Evolutionary conservation across 35 echinoderm and acorn worm genomes (phyloP).

Genomic region (Stichopus chloronotus): DNA sequence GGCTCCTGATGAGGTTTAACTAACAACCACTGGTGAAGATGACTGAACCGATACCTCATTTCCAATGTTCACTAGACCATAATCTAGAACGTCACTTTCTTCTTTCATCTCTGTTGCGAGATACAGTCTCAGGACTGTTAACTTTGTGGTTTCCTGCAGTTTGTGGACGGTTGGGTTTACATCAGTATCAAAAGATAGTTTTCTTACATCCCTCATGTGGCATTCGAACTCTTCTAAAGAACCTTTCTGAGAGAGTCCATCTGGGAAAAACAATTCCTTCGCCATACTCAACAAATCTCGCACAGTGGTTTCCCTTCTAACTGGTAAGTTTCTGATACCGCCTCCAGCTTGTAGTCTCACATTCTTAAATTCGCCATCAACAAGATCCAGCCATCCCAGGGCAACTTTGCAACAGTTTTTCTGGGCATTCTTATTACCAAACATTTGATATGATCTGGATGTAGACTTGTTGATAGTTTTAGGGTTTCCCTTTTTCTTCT

Average conservation of each 20-base stretch:
- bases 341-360: constrained; percentile 47
- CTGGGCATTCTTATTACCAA: constrained; percentile 8
- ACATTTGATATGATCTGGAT: background rate
- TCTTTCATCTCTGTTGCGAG: background rate
- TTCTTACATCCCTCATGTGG: constrained; percentile 26
- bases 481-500: no score
- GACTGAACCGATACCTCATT: no score
- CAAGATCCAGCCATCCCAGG: constrained; percentile 8
- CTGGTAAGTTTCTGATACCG: background rate
- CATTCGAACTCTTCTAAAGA: background rate
- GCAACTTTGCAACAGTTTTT: background rate
- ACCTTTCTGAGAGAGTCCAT: constrained; percentile 16
- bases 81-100: background rate
- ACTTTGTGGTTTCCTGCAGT: background rate
- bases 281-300: constrained; percentile 18
- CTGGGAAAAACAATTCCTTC: constrained; percentile 27
- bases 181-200: background rate
- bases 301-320: background rate
- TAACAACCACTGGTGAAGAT: background rate
- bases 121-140: background rate
- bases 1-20: background rate
- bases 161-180: background rate
- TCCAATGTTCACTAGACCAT: background rate
- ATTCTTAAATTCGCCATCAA: constrained; percentile 13
- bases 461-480: background rate